Evolutionary conservation across 2,797 vertebrate genomes (phyloP).

Genomic region (Echeneis naucrates): DNA sequence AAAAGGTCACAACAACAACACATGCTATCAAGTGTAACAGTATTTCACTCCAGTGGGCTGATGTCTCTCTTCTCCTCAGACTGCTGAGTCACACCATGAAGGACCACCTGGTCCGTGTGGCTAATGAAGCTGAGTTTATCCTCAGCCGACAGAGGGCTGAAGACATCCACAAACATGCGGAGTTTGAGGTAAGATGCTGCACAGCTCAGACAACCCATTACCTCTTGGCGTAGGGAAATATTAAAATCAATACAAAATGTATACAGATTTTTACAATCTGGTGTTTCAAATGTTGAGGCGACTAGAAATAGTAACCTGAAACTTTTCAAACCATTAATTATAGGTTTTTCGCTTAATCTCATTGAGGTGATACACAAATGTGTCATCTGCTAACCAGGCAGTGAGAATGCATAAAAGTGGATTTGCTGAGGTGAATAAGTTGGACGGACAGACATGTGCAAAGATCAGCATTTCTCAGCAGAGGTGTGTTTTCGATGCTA

Average conservation of each 20-base stretch:
- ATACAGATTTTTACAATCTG: not conserved
- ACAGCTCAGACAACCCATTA: not conserved
- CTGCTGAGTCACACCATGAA: constrained; percentile 99
- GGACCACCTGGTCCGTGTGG: constrained; percentile 98
- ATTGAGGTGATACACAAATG: not conserved
- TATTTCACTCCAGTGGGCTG: constrained; percentile 12
- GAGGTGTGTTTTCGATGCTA: not conserved
- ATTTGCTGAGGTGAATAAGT: not conserved
- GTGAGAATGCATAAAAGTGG: not conserved
- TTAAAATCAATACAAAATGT: constrained; percentile 1
- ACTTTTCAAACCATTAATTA: constrained; percentile 4
- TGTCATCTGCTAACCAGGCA: not conserved
- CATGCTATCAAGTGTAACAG: not conserved
- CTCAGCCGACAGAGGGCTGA: constrained; percentile 96
- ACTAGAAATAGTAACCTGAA: not conserved
- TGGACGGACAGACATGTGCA: not conserved
- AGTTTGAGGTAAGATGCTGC: constrained; percentile 92
- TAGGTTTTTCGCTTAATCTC: not conserved
- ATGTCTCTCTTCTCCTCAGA: constrained; percentile 75
- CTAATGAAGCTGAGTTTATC: constrained; percentile 99
- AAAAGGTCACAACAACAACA: not conserved
- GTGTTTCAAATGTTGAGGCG: not conserved
- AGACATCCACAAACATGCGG: constrained; percentile 96
- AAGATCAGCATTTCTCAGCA: not conserved
- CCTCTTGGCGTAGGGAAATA: not conserved